These are phyloP conservation scores for Periplaneta americana DNA, from an alignment of 1,140 invertebrate species.

Conservation along the genomic window DNA sequence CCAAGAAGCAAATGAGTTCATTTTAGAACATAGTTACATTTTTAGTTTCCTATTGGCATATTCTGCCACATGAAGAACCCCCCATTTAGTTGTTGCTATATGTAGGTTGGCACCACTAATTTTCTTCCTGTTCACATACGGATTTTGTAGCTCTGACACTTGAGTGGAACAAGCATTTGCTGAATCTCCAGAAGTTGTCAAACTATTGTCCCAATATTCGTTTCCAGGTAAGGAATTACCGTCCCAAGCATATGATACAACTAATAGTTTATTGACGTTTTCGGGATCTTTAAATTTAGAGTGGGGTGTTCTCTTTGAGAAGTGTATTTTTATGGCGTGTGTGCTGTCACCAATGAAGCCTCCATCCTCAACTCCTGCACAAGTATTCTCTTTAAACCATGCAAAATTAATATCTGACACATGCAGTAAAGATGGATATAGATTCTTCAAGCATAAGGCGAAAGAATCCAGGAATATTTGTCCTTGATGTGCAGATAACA, in stretches of 20 bases:
- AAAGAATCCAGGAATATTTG: constrained; percentile 38
- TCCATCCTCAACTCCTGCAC: constrained; percentile 35
- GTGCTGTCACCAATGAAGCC: constrained; percentile 24
- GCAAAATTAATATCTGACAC: constrained; percentile 41
- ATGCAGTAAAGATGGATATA: constrained; percentile 35
- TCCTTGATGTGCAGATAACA: constrained; percentile 32
- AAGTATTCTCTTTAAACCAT: constrained; percentile 35
- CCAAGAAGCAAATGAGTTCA: no score
- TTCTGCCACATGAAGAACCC: constrained; percentile 45
- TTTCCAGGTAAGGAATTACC: constrained; percentile 53
- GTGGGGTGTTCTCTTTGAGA: constrained; percentile 35
- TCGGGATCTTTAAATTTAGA: constrained; percentile 29
- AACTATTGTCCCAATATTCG: constrained; percentile 36
- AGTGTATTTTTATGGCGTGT: constrained; percentile 29
- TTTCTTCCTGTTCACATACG: constrained; percentile 42
- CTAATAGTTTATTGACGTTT: constrained; percentile 46
- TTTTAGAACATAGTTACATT: no score
- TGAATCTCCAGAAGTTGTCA: constrained; percentile 49
- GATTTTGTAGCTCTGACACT: constrained; percentile 51
- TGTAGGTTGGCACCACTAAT: constrained; percentile 43
- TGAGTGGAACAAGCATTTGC: constrained; percentile 54
- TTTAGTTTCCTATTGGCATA: constrained; percentile 39
- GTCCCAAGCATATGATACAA: constrained; percentile 62
- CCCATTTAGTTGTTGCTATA: constrained; percentile 39
- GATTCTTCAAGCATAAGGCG: constrained; percentile 35